Base-by-base conservation (phyloP, 2,113 vertebrate species). In the Xiphorhynchus elegans region DNA sequence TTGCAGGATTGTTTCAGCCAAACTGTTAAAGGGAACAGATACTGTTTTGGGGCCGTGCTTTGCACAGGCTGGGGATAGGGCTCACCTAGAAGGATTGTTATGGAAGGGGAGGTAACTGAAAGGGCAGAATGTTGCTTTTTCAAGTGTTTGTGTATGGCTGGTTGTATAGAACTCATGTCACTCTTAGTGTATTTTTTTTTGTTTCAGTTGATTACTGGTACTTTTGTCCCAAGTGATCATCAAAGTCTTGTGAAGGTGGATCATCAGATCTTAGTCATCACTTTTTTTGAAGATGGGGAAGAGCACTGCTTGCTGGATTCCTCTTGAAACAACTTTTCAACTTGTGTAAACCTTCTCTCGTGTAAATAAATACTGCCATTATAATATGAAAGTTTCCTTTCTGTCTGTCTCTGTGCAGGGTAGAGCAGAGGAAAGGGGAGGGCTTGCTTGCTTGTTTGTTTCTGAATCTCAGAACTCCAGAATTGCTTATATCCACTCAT, bases 311-410 rank as follows among this genome's bases (percentile, higher is more conserved):
- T 81, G 35, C 66, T 84, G 23, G 40, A 77, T 90, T 95, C 66
- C 59, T 82, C 50, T 84, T 92, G 53, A 76, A 93, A 91, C n/a
- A 78, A 62, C 31, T 69, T 85, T 89, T 80, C 52, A 46, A 20
- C 49, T 60, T 49, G 28, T 94, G 73, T 92, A 94, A 93, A 90
- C 63, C 25, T 89, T 92, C 59, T 75, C 24, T 87, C 37, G 15
- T 96, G 93, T 97, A 97, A 98, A 98, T 98, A 98, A 98, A 97
- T 26, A 66, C 40, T 69, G 88, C 83, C 60, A 35, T 95, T 84
- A 66, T 72, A 28, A 84, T 95, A 84, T 75, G 18, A 82, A 46
- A 74, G 44, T 87, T 96, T 96, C 49, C 64, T 92, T 91, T 95
- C 59, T 77, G 60, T 75, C 35, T 87, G 8, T 80, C 52, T 76